Percentiles rank a stretch among this genome's conserved stretches.
phyloP scores from a whole-genome alignment of 30 jellyfish, hydroid and myxozoan genomes.

The Cassiopea andromeda region DNA sequence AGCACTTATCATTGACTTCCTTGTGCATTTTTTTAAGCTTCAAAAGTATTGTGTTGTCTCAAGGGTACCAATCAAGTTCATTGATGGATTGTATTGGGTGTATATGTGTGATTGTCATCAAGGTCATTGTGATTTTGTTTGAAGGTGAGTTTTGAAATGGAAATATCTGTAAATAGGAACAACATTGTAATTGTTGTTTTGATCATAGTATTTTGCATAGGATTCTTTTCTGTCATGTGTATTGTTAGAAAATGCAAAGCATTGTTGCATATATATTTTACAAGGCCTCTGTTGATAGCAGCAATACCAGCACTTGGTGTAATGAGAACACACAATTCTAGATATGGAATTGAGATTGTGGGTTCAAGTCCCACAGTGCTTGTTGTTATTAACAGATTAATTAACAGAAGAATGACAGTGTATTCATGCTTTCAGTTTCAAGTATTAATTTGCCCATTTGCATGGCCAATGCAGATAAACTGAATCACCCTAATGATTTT shows the following conservation, averaged over 20 bases:
- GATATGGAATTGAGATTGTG: neutral
- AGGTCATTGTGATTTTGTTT: neutral
- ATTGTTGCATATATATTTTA: too few relatives aligned
- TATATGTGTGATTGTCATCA: neutral
- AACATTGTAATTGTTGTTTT: neutral
- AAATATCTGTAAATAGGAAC: neutral
- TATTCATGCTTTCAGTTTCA: neutral
- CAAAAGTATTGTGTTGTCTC: neutral
- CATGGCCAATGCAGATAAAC: neutral
- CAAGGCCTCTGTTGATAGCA: neutral
- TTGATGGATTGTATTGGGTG: neutral
- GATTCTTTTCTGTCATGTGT: neutral
- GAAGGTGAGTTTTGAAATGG: neutral
- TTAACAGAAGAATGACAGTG: neutral
- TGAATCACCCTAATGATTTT: neutral
- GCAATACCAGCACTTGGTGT: neutral
- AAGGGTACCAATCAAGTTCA: constrained; percentile 10
- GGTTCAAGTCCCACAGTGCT: neutral
- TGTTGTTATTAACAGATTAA: neutral
- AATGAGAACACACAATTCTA: neutral
- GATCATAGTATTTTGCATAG: neutral
- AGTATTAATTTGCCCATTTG: neutral
- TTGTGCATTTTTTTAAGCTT: neutral
- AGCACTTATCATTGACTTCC: neutral
- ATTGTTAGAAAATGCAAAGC: too few relatives aligned